Percentiles rank a stretch among this genome's conserved stretches.
Evolutionary conservation across 1,140 invertebrate species (phyloP).

Genomic region (Oreohelix idahoensis): DNA sequence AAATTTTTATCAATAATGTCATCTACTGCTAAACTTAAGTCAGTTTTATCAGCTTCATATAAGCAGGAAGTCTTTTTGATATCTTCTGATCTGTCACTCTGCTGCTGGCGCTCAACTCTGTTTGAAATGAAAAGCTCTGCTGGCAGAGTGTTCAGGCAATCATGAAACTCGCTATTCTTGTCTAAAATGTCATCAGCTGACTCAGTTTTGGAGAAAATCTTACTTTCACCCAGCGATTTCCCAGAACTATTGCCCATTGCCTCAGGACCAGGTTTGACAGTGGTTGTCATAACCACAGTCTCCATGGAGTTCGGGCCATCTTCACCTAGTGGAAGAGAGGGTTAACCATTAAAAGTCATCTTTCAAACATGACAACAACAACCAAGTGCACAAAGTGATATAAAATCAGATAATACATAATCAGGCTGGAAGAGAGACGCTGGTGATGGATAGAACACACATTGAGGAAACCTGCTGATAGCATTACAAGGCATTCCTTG

Average conservation of each 20-base stretch:
- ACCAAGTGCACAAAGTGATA: too few species aligned
- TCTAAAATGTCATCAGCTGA: not conserved
- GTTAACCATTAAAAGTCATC: too few species aligned
- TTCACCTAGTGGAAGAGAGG: not conserved
- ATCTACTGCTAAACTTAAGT: not conserved
- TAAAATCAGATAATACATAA: too few species aligned
- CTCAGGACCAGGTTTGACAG: not conserved
- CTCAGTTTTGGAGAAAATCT: not conserved
- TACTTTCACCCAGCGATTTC: not conserved
- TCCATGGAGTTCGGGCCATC: not conserved
- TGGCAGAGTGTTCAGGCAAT: conserved; percentile 7
- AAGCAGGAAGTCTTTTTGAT: not conserved
- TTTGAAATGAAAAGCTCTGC: not conserved
- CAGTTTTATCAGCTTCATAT: not conserved
- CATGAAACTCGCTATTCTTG: conserved; percentile 11
- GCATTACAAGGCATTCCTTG: too few species aligned
- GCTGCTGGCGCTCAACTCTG: not conserved
- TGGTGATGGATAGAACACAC: too few species aligned
- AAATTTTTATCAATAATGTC: not conserved
- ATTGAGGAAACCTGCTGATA: too few species aligned
- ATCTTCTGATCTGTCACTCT: not conserved
- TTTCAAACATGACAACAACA: too few species aligned
- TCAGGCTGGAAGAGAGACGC: too few species aligned
- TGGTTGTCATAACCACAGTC: not conserved
- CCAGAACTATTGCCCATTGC: conserved; percentile 22